Conservation (phyloP, 1,140 invertebrate genomes). For the Alviniconcha marisindica region DNA sequence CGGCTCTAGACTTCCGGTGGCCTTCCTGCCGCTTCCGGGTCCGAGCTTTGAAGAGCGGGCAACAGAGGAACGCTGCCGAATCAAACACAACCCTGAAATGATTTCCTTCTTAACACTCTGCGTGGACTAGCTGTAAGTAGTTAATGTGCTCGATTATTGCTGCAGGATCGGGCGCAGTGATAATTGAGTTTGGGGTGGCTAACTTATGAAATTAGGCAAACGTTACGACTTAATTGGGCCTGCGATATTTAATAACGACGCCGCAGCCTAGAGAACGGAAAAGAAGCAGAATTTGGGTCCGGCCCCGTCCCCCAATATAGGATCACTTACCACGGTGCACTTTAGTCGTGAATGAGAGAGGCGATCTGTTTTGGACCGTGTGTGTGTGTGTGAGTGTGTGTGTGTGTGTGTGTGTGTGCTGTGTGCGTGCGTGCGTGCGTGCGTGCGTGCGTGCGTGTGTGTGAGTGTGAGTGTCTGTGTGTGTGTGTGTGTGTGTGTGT, state of each 20-base stretch:
- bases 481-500: slow-evolving; percentile 1
- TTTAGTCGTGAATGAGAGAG: too few species aligned
- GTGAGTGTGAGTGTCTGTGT: not conserved
- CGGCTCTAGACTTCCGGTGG: not conserved
- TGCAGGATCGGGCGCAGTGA: not conserved
- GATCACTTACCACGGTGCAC: too few species aligned
- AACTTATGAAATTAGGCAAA: too few species aligned
- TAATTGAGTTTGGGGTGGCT: not conserved
- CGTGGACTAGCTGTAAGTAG: not conserved
- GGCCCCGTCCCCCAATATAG: too few species aligned
- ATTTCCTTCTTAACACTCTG: not conserved
- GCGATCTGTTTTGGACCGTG: too few species aligned
- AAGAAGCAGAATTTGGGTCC: too few species aligned
- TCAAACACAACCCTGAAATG: slow-evolving; percentile 4
- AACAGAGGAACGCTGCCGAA: not conserved
- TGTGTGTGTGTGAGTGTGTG: slow-evolving; percentile 15
- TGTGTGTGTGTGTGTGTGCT: not conserved
- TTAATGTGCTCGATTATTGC: not conserved
- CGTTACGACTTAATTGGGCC: not conserved
- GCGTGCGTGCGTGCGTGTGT: slow-evolving; percentile 11
- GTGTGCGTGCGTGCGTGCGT: not conserved
- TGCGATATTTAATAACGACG: not conserved
- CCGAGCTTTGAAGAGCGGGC: not conserved
- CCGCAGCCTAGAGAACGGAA: not conserved
- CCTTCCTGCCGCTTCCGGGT: not conserved